Evolutionary conservation across 2,113 vertebrate genomes (phyloP).

Genomic region (Sylvietta virens): DNA sequence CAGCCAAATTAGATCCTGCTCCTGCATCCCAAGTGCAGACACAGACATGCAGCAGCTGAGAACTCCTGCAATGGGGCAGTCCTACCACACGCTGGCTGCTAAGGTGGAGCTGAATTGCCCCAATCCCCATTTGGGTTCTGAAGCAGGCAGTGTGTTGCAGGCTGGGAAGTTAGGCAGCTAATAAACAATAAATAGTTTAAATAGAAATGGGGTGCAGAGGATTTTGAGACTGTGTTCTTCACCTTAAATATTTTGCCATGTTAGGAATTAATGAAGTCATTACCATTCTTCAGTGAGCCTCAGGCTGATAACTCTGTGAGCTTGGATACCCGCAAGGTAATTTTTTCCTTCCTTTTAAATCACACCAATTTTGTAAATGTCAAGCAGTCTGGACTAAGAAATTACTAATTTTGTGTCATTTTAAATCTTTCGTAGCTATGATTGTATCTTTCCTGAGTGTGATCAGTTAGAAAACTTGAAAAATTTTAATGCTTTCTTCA

Average conservation of each 20-base stretch:
- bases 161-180: neutral
- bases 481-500: neutral
- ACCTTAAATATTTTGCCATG: neutral
- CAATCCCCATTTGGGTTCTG: neutral
- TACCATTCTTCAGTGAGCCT: slow-evolving; percentile 10
- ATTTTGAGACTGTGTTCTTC: neutral
- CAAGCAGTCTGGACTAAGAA: neutral
- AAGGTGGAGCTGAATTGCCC: neutral
- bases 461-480: neutral
- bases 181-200: neutral
- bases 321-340: slow-evolving; percentile 48
- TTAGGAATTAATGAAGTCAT: slow-evolving; percentile 18
- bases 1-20: neutral
- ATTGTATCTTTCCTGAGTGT: neutral
- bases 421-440: neutral
- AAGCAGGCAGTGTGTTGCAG: neutral
- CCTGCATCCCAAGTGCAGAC: neutral
- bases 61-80: neutral
- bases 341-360: slow-evolving; percentile 20
- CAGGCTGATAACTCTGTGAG: neutral
- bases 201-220: slow-evolving; percentile 2
- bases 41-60: neutral
- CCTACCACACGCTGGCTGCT: neutral
- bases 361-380: slow-evolving; percentile 31
- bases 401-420: neutral